These are phyloP conservation scores for Sebastes diaconus DNA, from an alignment of 2,797 vertebrate genomes.

Conservation along the genomic window DNA sequence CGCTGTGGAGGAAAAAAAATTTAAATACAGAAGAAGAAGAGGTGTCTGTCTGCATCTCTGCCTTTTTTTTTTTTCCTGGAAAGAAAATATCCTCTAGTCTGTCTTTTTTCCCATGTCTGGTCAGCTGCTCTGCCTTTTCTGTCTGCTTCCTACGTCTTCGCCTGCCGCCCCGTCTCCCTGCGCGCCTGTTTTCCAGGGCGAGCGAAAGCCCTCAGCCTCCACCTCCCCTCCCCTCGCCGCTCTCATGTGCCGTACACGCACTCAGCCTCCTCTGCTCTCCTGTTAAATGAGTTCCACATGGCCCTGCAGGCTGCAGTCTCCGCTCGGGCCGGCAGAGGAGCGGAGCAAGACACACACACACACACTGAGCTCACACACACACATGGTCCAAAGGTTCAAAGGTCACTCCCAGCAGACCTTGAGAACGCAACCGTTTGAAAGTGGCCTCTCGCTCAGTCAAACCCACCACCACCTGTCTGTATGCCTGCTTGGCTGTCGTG, in stretches of 20 bases:
- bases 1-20: background rate
- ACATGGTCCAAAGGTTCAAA: conserved; percentile 51
- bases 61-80: conserved; percentile 44
- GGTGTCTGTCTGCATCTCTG: conserved; percentile 32
- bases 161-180: background rate
- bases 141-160: conserved; percentile 58
- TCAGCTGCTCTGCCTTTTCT: conserved; percentile 52
- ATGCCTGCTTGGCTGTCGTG: conserved; percentile 31
- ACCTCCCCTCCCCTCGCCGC: conserved; percentile 33
- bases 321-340: conserved; percentile 34
- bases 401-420: conserved; percentile 67
- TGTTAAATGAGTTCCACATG: conserved; percentile 78
- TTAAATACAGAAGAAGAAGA: conserved; percentile 30
- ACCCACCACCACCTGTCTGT: conserved; percentile 24
- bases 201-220: conserved; percentile 2
- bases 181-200: conserved; percentile 53
- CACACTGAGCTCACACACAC: background rate
- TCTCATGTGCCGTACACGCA: conserved; percentile 40
- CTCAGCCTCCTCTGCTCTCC: conserved; percentile 56
- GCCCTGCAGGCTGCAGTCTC: conserved; percentile 59
- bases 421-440: conserved; percentile 64
- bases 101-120: conserved; percentile 50
- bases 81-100: conserved; percentile 45
- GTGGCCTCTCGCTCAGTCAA: conserved; percentile 55
- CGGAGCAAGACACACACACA: conserved; percentile 19